phyloP scores from a whole-genome alignment of 2,888 invertebrate species.

The Aethes cnicana region DNA sequence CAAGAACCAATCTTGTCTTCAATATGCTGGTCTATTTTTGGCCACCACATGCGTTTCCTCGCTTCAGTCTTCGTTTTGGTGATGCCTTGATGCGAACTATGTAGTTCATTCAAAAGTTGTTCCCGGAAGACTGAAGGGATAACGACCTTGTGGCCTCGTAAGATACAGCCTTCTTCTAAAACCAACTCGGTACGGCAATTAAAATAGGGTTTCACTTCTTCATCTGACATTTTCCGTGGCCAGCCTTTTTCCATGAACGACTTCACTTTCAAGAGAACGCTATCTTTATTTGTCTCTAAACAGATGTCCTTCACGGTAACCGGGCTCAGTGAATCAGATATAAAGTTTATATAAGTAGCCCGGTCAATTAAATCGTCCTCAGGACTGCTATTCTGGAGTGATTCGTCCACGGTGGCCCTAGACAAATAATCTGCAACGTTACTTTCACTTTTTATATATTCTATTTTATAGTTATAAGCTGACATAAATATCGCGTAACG shows the following conservation, averaged over 20 bases:
- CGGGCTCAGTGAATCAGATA: no score
- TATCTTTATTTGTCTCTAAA: not conserved
- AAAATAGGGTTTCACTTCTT: not conserved
- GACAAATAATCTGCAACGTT: constrained; percentile 1
- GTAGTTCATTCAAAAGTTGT: not conserved
- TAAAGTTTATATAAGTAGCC: no score
- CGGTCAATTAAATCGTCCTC: no score
- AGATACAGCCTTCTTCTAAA: not conserved
- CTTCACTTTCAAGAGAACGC: not conserved
- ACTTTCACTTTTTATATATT: constrained; percentile 16
- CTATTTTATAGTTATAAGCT: constrained; percentile 17
- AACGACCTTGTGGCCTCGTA: not conserved
- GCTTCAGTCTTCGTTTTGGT: constrained; percentile 2
- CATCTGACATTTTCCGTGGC: not conserved
- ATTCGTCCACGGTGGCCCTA: no score
- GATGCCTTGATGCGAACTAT: not conserved
- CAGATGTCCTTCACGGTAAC: not conserved
- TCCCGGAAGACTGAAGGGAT: not conserved
- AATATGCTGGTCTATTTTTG: not conserved
- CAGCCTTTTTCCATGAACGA: not conserved
- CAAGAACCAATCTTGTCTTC: not conserved
- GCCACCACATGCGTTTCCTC: constrained; percentile 8
- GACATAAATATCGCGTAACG: constrained; percentile 29
- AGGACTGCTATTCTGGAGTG: no score
- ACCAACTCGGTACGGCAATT: no score